These are phyloP conservation scores for Scylla paramamosain DNA, from an alignment of 1,140 invertebrate species.

Conservation along the genomic window DNA sequence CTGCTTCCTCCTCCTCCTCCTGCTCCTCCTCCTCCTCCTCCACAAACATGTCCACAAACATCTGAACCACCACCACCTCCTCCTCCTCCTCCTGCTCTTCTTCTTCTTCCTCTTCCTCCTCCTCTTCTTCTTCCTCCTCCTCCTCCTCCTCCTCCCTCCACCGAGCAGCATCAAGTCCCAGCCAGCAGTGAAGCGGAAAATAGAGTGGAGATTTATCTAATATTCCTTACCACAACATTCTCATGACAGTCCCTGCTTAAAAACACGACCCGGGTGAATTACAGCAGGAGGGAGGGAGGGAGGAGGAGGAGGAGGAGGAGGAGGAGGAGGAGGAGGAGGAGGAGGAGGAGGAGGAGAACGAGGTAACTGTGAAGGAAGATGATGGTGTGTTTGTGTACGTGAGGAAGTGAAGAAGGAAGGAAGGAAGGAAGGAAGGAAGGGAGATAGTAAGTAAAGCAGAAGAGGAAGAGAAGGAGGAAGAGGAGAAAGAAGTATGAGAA, in stretches of 20 bases:
- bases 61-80: neutral
- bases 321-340: neutral
- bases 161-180: too few relatives aligned
- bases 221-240: neutral
- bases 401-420: neutral
- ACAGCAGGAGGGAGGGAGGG: neutral
- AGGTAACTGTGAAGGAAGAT: neutral
- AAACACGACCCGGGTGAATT: neutral
- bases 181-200: too few relatives aligned
- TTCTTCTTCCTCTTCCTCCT: neutral
- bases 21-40: neutral
- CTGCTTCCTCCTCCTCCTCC: neutral
- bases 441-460: neutral
- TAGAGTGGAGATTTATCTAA: too few relatives aligned
- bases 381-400: neutral
- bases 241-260: neutral
- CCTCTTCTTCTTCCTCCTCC: neutral
- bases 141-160: too few relatives aligned
- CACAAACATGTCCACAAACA: too few relatives aligned
- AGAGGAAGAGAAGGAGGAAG: too few relatives aligned
- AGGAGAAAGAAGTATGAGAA: too few relatives aligned
- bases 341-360: neutral
- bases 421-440: neutral
- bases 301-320: neutral
- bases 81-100: neutral